Evolutionary conservation across 2,888 invertebrate genomes (phyloP), one percentile per base, ranked within the genome.

Genomic region (Coremacera marginata): DNA sequence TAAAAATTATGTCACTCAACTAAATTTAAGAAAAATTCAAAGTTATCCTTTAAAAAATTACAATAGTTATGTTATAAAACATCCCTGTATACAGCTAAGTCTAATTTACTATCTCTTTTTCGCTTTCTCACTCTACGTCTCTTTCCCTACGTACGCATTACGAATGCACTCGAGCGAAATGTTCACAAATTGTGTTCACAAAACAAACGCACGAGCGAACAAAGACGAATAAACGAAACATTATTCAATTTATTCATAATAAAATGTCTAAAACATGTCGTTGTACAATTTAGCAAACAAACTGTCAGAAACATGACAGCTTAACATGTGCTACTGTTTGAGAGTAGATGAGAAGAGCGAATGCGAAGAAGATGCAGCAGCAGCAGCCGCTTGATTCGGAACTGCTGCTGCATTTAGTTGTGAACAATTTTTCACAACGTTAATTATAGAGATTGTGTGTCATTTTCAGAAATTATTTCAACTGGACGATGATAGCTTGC

Each of bases 221-320:
- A 63, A 67, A 52, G 51, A 25, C 14, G 55, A 55, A 19, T 51
- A 44, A 55, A 22, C 8, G 67, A 55, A 37, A 76, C 79, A 81
- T 79, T 81, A 77, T 72, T 80, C 77, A 74, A 80, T 80, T 80
- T 78, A 78, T 77, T 80, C 82, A 83, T 79, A 82, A 82, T 81
- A 83, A 83, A 82, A 82, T 84, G 84, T 86, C 85, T 84, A 82
- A 84, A 84, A 82, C 86, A 85, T 85, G 84, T 86, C 83, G 82
- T 83, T 84, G 84, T 82, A 85, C 84, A 85, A 85, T 85, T 85
- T 85, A 85, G 85, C 86, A 86, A 84, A 85, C 85, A 85, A 86
- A 86, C 85, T 85, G 85, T 85, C 85, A 84, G 84, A 86, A 85
- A 85, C 85, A 85, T 86, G 86, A 86, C 86, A 85, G 83, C 84